phyloP scores from a whole-genome alignment of 2,113 vertebrate genomes.

The Thoracochromis brauschi region DNA sequence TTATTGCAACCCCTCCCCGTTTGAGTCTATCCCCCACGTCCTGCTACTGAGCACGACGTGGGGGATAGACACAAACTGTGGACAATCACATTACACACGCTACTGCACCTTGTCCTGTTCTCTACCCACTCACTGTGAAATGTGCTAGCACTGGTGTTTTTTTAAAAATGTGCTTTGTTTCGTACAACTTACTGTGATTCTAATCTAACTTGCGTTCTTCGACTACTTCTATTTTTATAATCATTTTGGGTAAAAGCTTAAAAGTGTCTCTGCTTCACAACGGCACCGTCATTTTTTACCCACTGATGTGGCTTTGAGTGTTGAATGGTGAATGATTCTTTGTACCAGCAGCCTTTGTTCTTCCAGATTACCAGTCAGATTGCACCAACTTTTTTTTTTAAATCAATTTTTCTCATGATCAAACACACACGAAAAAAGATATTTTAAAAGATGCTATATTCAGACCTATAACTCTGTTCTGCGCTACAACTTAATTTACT shows the following conservation, averaged over 20 bases:
- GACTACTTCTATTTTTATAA: neutral
- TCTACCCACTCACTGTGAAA: constrained; percentile 39
- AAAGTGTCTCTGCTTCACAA: neutral
- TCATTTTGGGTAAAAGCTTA: neutral
- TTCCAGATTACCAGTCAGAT: neutral
- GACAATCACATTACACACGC: constrained; percentile 53
- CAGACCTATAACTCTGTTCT: neutral
- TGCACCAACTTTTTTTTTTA: neutral
- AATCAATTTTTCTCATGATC: neutral
- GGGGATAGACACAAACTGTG: constrained; percentile 5
- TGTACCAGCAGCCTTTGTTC: neutral
- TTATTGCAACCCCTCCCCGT: constrained; percentile 5
- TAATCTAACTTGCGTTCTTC: neutral
- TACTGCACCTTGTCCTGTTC: constrained; percentile 14
- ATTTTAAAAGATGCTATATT: neutral
- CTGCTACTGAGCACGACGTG: neutral
- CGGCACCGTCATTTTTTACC: neutral
- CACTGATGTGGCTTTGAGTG: neutral
- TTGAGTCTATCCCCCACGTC: neutral
- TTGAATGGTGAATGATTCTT: neutral
- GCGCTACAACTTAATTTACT: neutral
- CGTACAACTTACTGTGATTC: neutral
- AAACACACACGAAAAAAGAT: neutral
- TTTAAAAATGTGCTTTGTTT: neutral
- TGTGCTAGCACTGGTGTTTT: constrained; percentile 24